Conservation (phyloP, 2,888 invertebrate species). For the Thumatha senex region DNA sequence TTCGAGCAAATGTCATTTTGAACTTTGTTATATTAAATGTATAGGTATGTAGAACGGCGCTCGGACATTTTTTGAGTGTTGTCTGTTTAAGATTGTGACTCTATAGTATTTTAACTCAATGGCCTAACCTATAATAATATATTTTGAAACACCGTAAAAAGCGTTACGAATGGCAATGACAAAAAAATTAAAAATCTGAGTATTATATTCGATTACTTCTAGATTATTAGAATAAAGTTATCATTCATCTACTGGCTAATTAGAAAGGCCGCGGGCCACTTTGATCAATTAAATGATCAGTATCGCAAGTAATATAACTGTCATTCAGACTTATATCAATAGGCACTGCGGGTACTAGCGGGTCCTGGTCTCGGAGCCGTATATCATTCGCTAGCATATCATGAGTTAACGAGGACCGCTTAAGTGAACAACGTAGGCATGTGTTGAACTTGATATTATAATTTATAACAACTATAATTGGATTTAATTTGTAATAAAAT, state of each 20-base stretch:
- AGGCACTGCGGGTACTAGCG: not conserved
- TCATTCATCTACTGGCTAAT: slow-evolving; percentile 13
- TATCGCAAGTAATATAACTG: slow-evolving; percentile 17
- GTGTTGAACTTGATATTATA: not conserved
- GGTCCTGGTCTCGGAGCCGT: not conserved
- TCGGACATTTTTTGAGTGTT: too few species aligned
- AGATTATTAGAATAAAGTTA: slow-evolving; percentile 8
- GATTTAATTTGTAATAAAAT: too few species aligned
- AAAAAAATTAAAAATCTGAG: not conserved
- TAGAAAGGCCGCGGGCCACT: slow-evolving; percentile 14
- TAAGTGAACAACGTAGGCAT: not conserved
- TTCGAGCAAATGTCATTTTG: too few species aligned
- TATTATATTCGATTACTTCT: slow-evolving; percentile 6
- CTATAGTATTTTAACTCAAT: too few species aligned
- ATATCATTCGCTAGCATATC: slow-evolving; percentile 2
- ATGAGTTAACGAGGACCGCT: slow-evolving; percentile 1
- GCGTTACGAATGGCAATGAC: not conserved
- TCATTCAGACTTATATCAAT: slow-evolving; percentile 13
- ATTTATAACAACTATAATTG: not conserved
- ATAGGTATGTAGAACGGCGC: too few species aligned
- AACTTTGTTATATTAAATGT: too few species aligned
- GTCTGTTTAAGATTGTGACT: too few species aligned
- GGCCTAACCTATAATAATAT: too few species aligned
- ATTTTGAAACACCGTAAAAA: not conserved
- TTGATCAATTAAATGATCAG: slow-evolving; percentile 16